Base-by-base conservation (phyloP, 2,113 vertebrate genomes). In the Pelusios castaneus region DNA sequence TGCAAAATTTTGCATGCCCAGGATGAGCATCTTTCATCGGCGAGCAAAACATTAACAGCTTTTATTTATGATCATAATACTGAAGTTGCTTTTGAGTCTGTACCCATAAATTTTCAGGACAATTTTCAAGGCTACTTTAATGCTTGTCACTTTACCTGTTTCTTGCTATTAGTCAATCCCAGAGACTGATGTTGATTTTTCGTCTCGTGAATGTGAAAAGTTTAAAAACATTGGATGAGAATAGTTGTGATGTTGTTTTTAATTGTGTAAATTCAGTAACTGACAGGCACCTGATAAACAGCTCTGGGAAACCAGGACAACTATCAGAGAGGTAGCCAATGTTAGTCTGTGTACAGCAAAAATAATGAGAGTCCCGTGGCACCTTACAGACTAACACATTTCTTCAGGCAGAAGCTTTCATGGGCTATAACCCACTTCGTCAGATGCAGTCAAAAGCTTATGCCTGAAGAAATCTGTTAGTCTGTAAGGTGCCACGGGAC, bases 211-310 rank as follows among this genome's bases (percentile, higher is more conserved):
- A 34, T 43, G 1, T 27, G 2, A 31, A 80, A 9, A 41, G 86
- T 67, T 41, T 76, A 31, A 54, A 2, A 10, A 2, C 1, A 47
- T 29, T 38, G 19, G n/a, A 22, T 10, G 45, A 5, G 55, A 41
- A 0, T 0, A 31, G 56, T 76, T 38, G 0, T 2, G 17, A 0
- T 2, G 11, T 21, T 1, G 5, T 11, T 6, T 38, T 25, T 9
- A 24, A n/a, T 1, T 0, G 1, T 13, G 5, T 0, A 6, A 78
- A 88, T 75, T 25, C 19, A 16, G 6, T 5, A 19, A 19, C 3
- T 1, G 3, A 83, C 22, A 87, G 27, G 19, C 8, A 38, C 21
- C 24, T 0, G 0, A 51, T 16, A 16, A 52, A 14, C 41, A 34
- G 25, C 85, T 86, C 51, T 54, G 81, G 75, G 27, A 63, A 12